A percentile compares a stretch with the other conserved stretches of the same genome.
These are phyloP conservation scores for Sebastes taczanowskii DNA, from an alignment of 2,797 vertebrate genomes.

Conservation along the genomic window DNA sequence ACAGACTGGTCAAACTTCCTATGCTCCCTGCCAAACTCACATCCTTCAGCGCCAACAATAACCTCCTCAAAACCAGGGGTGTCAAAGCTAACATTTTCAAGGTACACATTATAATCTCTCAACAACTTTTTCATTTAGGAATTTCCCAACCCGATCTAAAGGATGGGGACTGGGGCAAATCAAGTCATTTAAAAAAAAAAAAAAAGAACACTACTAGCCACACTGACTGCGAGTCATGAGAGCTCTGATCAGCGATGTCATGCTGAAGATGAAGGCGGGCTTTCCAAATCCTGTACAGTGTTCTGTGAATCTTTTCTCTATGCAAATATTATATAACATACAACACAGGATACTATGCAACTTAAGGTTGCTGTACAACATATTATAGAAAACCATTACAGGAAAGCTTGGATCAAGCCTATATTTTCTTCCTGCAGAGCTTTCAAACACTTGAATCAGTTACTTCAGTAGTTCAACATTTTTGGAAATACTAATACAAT, in stretches of 20 bases:
- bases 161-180: not conserved
- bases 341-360: not conserved
- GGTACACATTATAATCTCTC: conserved; percentile 72
- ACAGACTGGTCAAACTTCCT: conserved; percentile 90
- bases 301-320: not conserved
- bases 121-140: not conserved
- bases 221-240: not conserved
- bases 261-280: not conserved
- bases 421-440: not conserved
- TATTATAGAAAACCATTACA: not conserved
- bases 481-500: not conserved
- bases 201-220: not conserved
- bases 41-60: conserved; percentile 92
- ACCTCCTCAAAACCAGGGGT: conserved; percentile 92
- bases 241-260: not conserved
- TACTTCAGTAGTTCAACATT: not conserved
- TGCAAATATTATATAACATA: not conserved
- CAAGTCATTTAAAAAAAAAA: not conserved
- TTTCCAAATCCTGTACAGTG: not conserved
- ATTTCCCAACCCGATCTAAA: not conserved
- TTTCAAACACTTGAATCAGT: not conserved
- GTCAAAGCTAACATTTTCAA: conserved; percentile 95
- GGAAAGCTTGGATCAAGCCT: not conserved
- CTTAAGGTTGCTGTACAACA: not conserved
- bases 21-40: conserved; percentile 90